Evolutionary conservation across 1,140 invertebrate species (phyloP).

Genomic region (Manduca sexta): DNA sequence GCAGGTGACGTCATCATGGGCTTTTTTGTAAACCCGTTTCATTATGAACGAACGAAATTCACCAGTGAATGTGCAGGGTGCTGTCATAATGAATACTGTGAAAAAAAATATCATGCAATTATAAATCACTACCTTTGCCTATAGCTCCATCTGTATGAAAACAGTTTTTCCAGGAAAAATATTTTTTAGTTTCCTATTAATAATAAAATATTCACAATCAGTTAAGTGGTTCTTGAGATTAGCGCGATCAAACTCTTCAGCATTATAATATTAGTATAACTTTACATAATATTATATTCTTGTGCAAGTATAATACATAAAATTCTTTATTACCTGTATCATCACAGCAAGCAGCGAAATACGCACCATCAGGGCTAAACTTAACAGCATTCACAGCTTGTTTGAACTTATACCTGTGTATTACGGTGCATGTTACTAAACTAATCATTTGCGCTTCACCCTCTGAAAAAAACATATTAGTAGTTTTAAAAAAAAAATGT

Average conservation of each 20-base stretch:
- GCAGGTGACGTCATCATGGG: constrained; percentile 87
- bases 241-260: too few species aligned
- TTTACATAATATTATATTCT: too few species aligned
- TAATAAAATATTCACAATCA: too few species aligned
- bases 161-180: too few species aligned
- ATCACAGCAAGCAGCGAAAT: constrained; percentile 92
- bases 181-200: too few species aligned
- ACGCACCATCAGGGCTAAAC: constrained; percentile 96
- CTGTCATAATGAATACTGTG: constrained; percentile 89
- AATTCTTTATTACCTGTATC: constrained; percentile 77
- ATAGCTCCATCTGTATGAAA: too few species aligned
- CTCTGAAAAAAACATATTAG: constrained; percentile 71
- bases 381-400: constrained; percentile 82
- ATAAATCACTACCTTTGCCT: too few species aligned
- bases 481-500: not conserved
- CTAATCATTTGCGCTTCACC: constrained; percentile 93
- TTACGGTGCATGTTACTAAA: constrained; percentile 86
- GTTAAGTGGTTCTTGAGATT: too few species aligned
- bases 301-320: too few species aligned
- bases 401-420: constrained; percentile 91
- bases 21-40: constrained; percentile 85
- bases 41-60: constrained; percentile 93
- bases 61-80: constrained; percentile 84
- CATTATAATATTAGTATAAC: too few species aligned
- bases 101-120: constrained; percentile 19